Evolutionary conservation across 2,113 vertebrate genomes (phyloP).

Genomic region (Syrmaticus mikado): DNA sequence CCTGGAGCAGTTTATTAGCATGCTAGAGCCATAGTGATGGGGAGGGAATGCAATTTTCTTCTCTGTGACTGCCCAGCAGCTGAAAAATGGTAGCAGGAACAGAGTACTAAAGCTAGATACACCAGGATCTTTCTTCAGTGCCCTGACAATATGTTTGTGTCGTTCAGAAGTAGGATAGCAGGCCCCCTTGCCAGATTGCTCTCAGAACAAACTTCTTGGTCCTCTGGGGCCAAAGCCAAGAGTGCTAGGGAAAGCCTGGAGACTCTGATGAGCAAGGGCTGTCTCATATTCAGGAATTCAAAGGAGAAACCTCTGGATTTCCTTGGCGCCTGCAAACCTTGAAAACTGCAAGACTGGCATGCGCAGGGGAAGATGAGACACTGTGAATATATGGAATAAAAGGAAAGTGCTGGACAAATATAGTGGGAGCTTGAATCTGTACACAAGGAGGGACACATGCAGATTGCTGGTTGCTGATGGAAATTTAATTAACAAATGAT

Average conservation of each 20-base stretch:
- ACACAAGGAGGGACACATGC: neutral
- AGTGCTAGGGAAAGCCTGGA: neutral
- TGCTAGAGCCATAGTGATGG: neutral
- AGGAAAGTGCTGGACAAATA: conserved; percentile 2
- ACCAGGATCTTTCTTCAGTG: neutral
- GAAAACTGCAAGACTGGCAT: neutral
- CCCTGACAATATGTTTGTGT: neutral
- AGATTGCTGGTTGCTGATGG: neutral
- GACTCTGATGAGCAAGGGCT: neutral
- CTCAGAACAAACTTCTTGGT: neutral
- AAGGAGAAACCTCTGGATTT: neutral
- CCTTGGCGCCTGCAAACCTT: neutral
- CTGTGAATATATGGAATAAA: conserved; percentile 50
- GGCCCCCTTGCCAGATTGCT: neutral
- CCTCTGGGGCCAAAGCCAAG: neutral
- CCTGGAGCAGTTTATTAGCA: conserved; percentile 27
- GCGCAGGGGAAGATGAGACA: neutral
- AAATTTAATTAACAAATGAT: conserved; percentile 45
- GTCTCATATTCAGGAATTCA: neutral
- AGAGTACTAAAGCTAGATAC: neutral
- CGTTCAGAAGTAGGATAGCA: neutral
- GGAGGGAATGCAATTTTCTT: conserved; percentile 18
- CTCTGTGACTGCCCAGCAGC: conserved; percentile 2
- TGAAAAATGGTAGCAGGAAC: neutral
- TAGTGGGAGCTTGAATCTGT: neutral